A percentile compares a stretch with the other conserved stretches of the same genome.
Conservation (phyloP, 92 coral and sea anemone genomes). For the Scolanthus callimorphus region DNA sequence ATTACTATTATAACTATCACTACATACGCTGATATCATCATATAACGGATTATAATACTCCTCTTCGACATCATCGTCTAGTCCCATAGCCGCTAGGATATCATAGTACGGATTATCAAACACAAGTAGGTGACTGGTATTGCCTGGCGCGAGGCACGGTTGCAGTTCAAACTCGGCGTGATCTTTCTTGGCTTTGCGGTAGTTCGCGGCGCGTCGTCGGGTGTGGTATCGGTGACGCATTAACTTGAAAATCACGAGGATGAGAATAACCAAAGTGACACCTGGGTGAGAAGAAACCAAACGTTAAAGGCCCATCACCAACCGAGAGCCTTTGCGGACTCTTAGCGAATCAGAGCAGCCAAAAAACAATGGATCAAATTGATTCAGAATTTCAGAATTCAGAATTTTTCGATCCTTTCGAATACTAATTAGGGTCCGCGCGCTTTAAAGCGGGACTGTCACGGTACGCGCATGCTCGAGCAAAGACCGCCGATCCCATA, state of each 20-base stretch:
- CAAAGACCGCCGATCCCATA: too few relatives aligned
- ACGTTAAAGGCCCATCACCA: too few relatives aligned
- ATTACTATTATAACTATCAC: conserved; percentile 71
- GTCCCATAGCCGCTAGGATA: conserved; percentile 96
- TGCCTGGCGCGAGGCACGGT: conserved; percentile 73
- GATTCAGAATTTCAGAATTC: too few relatives aligned
- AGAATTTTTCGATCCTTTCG: too few relatives aligned
- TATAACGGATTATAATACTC: conserved; percentile 88
- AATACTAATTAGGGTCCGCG: too few relatives aligned
- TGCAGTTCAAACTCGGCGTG: conserved; percentile 90
- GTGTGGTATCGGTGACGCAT: conserved; percentile 62
- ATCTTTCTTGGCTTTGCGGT: conserved; percentile 62
- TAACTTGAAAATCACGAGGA: conserved; percentile 56
- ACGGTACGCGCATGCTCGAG: too few relatives aligned
- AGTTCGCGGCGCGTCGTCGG: conserved; percentile 32
- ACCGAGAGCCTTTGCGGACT: too few relatives aligned
- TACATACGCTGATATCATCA: conserved; percentile 72
- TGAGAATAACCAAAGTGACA: conserved; percentile 39
- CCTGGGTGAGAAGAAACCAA: too few relatives aligned
- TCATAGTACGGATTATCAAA: conserved; percentile 98
- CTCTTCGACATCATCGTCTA: conserved; percentile 94
- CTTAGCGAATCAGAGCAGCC: too few relatives aligned
- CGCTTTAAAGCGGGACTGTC: too few relatives aligned
- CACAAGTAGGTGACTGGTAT: conserved; percentile 83
- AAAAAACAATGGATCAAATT: too few relatives aligned